These are phyloP conservation scores for Bubo blakistoni DNA, from an alignment of 2,113 vertebrate genomes.

Conservation along the genomic window DNA sequence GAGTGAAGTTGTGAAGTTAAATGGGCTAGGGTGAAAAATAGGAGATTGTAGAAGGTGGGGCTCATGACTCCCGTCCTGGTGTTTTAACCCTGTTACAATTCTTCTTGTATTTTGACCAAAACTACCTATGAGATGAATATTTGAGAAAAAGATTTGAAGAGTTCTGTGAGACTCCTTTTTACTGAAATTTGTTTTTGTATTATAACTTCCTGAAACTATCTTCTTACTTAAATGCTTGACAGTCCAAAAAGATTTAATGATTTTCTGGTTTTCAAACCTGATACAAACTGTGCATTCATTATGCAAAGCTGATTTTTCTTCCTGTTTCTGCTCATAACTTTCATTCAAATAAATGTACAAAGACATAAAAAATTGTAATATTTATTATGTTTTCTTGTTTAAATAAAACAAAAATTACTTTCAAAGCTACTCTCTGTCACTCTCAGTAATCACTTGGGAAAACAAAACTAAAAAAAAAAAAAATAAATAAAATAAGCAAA, in stretches of 20 bases:
- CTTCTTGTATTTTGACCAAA: background rate
- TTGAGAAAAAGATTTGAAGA: background rate
- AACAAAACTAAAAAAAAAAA: background rate
- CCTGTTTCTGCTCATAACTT: background rate
- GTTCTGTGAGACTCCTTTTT: background rate
- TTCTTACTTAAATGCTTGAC: background rate
- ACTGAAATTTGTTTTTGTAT: background rate
- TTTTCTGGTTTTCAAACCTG: background rate
- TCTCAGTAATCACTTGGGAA: background rate
- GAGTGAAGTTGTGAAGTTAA: background rate
- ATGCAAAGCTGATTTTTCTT: background rate
- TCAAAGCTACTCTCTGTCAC: background rate
- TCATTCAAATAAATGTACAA: background rate
- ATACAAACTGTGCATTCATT: background rate
- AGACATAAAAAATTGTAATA: background rate
- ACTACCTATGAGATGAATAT: background rate
- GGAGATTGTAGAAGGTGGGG: accelerated
- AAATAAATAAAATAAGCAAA: accelerated
- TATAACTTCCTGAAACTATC: background rate
- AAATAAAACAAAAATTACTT: background rate
- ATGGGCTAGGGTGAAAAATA: background rate
- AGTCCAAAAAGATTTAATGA: background rate
- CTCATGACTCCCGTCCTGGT: accelerated
- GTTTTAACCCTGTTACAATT: background rate
- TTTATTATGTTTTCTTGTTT: background rate